phyloP scores from a whole-genome alignment of 1,140 invertebrate genomes.

The Sarcophaga peregrina region DNA sequence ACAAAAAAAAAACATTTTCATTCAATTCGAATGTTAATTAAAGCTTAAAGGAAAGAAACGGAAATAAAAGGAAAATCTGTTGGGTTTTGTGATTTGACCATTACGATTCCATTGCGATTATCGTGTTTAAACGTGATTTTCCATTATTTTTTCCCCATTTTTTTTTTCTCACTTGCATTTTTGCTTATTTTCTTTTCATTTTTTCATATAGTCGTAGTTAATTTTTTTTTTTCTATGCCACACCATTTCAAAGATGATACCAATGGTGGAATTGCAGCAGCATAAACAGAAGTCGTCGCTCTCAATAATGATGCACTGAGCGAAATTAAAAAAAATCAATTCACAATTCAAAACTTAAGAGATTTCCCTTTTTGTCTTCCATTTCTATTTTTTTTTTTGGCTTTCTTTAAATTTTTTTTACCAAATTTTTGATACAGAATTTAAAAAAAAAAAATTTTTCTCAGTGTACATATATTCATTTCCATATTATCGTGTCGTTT shows the following conservation, averaged over 20 bases:
- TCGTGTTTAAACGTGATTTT: neutral
- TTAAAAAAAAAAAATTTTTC: neutral
- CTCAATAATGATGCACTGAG: neutral
- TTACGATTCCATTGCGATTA: neutral
- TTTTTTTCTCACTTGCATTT: neutral
- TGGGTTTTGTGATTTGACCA: neutral
- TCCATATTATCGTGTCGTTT: neutral
- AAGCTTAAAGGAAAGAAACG: too few relatives aligned
- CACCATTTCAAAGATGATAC: neutral
- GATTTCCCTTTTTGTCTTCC: too few relatives aligned
- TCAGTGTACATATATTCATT: neutral
- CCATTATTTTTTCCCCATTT: neutral
- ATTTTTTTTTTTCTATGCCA: neutral
- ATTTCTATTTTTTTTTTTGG: too few relatives aligned
- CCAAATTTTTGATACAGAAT: too few relatives aligned
- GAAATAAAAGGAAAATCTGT: too few relatives aligned
- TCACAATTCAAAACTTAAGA: too few relatives aligned
- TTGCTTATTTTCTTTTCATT: neutral
- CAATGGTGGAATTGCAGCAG: neutral
- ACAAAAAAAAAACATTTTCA: neutral
- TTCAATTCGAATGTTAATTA: too few relatives aligned
- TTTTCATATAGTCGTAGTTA: neutral
- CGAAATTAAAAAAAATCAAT: neutral
- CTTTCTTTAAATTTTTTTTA: too few relatives aligned
- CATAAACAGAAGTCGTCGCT: neutral